Evolutionary conservation across 1,140 invertebrate species (phyloP), one percentile per base, ranked within the genome.

Genomic region (Temnothorax longispinosus): DNA sequence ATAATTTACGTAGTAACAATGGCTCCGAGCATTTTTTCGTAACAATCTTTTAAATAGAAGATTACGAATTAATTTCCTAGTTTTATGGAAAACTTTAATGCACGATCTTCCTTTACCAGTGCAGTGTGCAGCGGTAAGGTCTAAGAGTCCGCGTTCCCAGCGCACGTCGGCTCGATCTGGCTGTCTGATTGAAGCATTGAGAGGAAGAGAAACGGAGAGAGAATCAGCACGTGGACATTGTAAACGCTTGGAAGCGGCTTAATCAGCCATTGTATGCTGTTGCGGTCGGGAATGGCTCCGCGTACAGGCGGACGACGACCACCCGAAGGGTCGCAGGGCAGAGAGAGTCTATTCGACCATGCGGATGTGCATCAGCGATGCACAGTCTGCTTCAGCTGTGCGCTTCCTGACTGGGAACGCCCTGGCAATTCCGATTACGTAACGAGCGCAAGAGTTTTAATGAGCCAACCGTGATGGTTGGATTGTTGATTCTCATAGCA

Each of bases 201-300:
- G 80, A 41, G 44, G 75, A 15, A 81, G 77, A 54, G 64, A 41
- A 65, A 56, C 15, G 32, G 47, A 81, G 77, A 50, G 64, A 69
- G 62, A 81, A 81, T 71, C 88, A 88, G 91, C 90, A 85, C 89
- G 80, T 91, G 87, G 88, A 93, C 93, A 90, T 86, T 93, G 91
- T 92, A 90, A 90, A 91, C 91, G 88, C 89, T 92, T 92, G 90
- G 90, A 94, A 93, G 93, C 92, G 92, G 91, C 92, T 94, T 94
- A 94, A 94, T 94, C 92, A 93, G 87, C 90, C 84, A 93, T 93
- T 93, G 91, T 93, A 86, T 90, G 89, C 86, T 85, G 54, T 81
- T 88, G 85, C 77, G 80, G 85, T 86, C 50, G 38, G 60, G 85
- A 69, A 47, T 72, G 58, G 71, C 62, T 75, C 77, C 44, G 64